phyloP scores from a whole-genome alignment of 1,140 invertebrate genomes.

The Lucilia cuprina region DNA sequence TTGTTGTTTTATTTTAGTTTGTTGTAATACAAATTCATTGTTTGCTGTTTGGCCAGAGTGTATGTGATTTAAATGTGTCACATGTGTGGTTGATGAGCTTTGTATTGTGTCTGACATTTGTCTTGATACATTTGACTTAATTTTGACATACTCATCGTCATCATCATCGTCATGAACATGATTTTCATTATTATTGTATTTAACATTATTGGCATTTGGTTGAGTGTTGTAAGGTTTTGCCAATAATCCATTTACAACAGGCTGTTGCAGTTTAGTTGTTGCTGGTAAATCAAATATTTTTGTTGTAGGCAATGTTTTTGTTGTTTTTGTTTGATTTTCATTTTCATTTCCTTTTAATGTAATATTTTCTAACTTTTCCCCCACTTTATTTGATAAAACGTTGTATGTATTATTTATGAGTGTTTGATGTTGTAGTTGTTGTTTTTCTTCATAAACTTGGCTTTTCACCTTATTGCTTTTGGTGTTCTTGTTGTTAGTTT shows the following conservation, averaged over 20 bases:
- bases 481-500: too few species aligned
- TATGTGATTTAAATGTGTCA: neutral
- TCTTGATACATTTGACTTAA: neutral
- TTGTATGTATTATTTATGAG: too few species aligned
- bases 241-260: neutral
- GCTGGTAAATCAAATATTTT: neutral
- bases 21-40: neutral
- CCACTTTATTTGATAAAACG: too few species aligned
- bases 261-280: neutral
- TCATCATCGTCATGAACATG: neutral
- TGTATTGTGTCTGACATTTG: neutral
- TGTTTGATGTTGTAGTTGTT: too few species aligned
- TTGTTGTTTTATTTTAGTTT: neutral
- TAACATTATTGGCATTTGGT: conserved; percentile 37
- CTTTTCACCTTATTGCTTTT: neutral
- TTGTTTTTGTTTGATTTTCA: conserved; percentile 40
- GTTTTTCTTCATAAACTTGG: too few species aligned
- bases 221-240: conserved; percentile 3
- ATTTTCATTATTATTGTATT: neutral
- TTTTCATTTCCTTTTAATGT: conserved; percentile 31
- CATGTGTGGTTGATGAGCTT: neutral
- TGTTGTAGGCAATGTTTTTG: conserved; percentile 37
- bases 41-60: neutral
- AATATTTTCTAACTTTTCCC: neutral
- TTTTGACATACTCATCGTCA: neutral